Evolutionary conservation across 2,888 invertebrate genomes (phyloP).

Genomic region (Melikaiella ostensackeni): DNA sequence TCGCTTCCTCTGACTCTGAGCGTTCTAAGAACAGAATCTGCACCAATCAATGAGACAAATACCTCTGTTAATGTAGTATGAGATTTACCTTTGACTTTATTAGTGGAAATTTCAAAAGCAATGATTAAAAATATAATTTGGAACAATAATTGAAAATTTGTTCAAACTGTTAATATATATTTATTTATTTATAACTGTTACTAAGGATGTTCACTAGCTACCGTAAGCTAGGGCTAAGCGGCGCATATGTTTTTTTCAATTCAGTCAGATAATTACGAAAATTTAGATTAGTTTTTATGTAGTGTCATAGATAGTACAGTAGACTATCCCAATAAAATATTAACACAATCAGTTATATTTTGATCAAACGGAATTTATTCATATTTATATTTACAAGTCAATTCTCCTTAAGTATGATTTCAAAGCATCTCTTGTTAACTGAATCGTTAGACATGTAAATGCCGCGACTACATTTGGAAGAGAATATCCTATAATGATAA

Average conservation of each 20-base stretch:
- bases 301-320: neutral
- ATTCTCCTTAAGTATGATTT: slow-evolving; percentile 1
- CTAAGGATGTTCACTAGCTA: too few relatives aligned
- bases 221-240: too few relatives aligned
- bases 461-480: neutral
- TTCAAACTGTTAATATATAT: too few relatives aligned
- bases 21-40: slow-evolving; percentile 26
- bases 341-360: neutral
- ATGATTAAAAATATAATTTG: neutral
- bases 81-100: neutral
- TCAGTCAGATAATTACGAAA: too few relatives aligned
- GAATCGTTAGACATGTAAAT: slow-evolving; percentile 30
- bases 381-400: neutral
- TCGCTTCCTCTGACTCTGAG: slow-evolving; percentile 36
- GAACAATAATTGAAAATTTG: too few relatives aligned
- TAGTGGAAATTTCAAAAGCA: neutral
- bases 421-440: slow-evolving; percentile 8
- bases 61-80: neutral
- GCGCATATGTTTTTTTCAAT: too few relatives aligned
- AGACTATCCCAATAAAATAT: neutral
- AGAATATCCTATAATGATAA: neutral
- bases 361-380: neutral
- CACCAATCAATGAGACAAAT: neutral
- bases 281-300: too few relatives aligned
- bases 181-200: too few relatives aligned